Conservation (phyloP, 2,888 invertebrate genomes). For the Ennomos erosarius region DNA sequence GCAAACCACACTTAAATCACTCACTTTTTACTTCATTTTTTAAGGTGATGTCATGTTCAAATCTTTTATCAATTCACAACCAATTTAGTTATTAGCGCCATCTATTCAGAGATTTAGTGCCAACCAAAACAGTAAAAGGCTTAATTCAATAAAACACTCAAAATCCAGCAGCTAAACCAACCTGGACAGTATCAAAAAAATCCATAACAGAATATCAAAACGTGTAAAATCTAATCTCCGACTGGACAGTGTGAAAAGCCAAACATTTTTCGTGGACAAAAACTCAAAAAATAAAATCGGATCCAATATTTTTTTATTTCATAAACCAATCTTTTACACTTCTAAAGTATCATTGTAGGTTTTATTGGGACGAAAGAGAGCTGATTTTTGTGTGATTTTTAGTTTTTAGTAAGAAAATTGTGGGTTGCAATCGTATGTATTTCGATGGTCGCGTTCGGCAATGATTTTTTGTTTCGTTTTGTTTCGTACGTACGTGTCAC, state of each 20-base stretch:
- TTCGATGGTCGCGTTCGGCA: conserved; percentile 42
- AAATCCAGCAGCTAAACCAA: conserved; percentile 2
- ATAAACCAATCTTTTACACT: neutral
- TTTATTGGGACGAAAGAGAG: neutral
- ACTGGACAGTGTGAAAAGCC: conserved; percentile 15
- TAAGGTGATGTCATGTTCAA: too few relatives aligned
- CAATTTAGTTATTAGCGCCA: neutral
- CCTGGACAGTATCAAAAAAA: conserved; percentile 2
- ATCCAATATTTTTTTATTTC: conserved; percentile 20
- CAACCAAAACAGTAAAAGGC: neutral
- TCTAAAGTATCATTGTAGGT: neutral
- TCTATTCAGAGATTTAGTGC: too few relatives aligned
- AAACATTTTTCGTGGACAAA: conserved; percentile 16
- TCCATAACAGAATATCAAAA: conserved; percentile 24
- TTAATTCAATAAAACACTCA: conserved; percentile 1
- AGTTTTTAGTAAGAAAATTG: neutral
- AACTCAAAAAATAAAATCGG: conserved; percentile 14
- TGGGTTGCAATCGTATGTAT: conserved; percentile 47
- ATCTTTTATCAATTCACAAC: too few relatives aligned
- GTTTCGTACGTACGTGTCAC: conserved; percentile 37
- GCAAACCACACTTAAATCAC: too few relatives aligned
- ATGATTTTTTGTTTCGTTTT: conserved; percentile 18
- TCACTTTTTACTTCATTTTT: too few relatives aligned
- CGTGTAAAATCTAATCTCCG: conserved; percentile 23
- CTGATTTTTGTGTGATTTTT: neutral